These are phyloP conservation scores for Strix uralensis DNA, from an alignment of 2,113 vertebrate species.

Conservation along the genomic window DNA sequence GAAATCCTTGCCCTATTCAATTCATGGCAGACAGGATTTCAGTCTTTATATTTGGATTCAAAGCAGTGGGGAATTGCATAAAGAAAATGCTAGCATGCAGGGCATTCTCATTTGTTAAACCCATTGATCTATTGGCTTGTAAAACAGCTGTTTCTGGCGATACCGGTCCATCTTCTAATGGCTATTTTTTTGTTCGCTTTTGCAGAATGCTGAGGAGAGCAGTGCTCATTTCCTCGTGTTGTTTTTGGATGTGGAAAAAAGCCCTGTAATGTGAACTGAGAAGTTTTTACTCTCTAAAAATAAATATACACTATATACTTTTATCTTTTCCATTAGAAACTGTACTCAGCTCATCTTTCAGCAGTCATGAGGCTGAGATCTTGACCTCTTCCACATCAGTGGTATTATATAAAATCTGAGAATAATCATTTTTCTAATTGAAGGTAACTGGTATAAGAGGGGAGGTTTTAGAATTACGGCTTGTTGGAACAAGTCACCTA, in stretches of 20 bases:
- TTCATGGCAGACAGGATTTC: not conserved
- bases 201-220: slow-evolving; percentile 8
- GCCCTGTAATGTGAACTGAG: slow-evolving; percentile 18
- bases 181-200: not conserved
- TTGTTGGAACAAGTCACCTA: not conserved
- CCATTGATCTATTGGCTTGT: not conserved
- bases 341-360: not conserved
- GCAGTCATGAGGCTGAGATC: not conserved
- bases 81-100: not conserved
- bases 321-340: slow-evolving; percentile 23
- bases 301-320: slow-evolving; percentile 5
- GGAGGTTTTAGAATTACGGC: not conserved
- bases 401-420: not conserved
- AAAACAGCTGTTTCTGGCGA: not conserved
- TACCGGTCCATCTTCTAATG: slow-evolving; percentile 2
- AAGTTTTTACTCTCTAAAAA: slow-evolving; percentile 28
- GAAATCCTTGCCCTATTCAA: slow-evolving; percentile 10
- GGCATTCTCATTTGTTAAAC: not conserved
- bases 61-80: not conserved
- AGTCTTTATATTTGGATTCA: slow-evolving; percentile 1
- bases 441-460: not conserved
- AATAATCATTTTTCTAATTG: slow-evolving; percentile 7
- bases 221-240: slow-evolving; percentile 22
- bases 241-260: slow-evolving; percentile 48
- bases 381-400: not conserved